Evolutionary conservation across 2,113 vertebrate species (phyloP).

Genomic region (Dasypus novemcinctus): DNA sequence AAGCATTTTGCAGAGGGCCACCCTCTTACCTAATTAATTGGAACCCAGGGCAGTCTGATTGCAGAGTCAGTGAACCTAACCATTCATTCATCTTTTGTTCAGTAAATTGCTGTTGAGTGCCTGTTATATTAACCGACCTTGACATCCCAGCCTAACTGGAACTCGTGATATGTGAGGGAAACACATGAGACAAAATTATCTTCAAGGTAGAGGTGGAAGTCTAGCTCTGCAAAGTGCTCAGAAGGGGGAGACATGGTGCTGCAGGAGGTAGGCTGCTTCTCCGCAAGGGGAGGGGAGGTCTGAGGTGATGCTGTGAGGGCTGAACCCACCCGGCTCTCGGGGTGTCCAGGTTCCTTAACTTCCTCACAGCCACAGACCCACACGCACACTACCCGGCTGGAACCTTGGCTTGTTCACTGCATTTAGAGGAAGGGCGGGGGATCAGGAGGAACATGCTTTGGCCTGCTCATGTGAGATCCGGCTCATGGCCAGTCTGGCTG

Average conservation of each 20-base stretch:
- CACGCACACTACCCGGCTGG: fast-evolving
- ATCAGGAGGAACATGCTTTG: neutral
- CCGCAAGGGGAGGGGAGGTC: neutral
- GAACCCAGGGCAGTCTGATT: neutral
- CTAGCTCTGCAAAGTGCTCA: neutral
- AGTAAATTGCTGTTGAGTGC: neutral
- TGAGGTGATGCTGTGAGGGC: neutral
- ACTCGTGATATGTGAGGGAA: neutral
- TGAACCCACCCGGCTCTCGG: neutral
- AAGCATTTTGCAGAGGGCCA: neutral
- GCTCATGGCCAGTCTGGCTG: neutral
- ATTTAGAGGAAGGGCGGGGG: neutral
- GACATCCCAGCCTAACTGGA: neutral
- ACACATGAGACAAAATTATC: neutral
- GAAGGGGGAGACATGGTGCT: neutral
- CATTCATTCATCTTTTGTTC: fast-evolving
- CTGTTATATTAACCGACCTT: neutral
- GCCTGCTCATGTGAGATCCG: neutral
- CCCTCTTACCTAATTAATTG: neutral
- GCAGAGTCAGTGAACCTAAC: neutral
- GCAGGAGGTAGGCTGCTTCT: neutral
- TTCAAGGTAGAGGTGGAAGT: neutral
- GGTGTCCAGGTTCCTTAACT: neutral
- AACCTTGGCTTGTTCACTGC: neutral
- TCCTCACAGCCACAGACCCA: neutral